Evolutionary conservation across 2,113 vertebrate genomes (phyloP).

Genomic region (Mus musculus): GRCm39 chr8:8507501-8508000

Average conservation of each 20-base stretch:
- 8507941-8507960: not conserved
- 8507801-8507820: fast-evolving
- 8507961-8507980: fast-evolving
- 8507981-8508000: not conserved
- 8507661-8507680: not conserved
- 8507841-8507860: not conserved
- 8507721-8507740: not conserved
- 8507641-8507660: slow-evolving; percentile 37
- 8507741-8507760: fast-evolving
- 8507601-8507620: slow-evolving; percentile 6
- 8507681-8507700: not conserved
- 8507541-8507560: not conserved
- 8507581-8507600: not conserved
- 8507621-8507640: not conserved
- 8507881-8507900: not conserved
- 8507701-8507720: not conserved
- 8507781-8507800: fast-evolving
- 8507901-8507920: not conserved
- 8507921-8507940: not conserved
- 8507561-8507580: fast-evolving
- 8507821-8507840: not conserved
- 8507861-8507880: not conserved
- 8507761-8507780: fast-evolving
- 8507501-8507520: fast-evolving
- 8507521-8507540: fast-evolving